phyloP scores from a whole-genome alignment of 2,888 invertebrate species.

The Lithophane ornitopus region DNA sequence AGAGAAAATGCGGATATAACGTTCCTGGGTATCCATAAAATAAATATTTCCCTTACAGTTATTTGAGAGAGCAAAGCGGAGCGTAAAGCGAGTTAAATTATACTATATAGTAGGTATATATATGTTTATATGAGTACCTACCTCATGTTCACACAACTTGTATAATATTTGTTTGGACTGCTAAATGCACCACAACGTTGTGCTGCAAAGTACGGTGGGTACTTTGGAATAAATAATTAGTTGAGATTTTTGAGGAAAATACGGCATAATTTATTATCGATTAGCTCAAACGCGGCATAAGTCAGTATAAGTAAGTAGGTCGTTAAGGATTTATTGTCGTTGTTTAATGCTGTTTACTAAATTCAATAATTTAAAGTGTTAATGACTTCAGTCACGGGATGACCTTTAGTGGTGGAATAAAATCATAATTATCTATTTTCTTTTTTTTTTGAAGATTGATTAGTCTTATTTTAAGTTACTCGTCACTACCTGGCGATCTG shows the following conservation, averaged over 20 bases:
- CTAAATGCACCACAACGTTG: background rate
- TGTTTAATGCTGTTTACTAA: background rate
- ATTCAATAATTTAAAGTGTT: background rate
- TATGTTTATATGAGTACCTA: conserved; percentile 11
- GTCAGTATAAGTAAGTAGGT: background rate
- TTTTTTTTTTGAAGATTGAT: too few relatives aligned
- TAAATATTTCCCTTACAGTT: conserved; percentile 63
- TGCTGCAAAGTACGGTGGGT: background rate
- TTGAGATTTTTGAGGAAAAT: background rate
- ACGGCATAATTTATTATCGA: conserved; percentile 52
- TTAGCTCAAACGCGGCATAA: conserved; percentile 34
- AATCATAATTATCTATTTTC: background rate
- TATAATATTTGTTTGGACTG: conserved; percentile 16
- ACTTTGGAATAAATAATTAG: background rate
- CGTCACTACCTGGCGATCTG: background rate
- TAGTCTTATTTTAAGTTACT: background rate
- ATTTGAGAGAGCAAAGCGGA: conserved; percentile 54
- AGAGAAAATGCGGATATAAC: conserved; percentile 57
- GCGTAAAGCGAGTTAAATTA: conserved; percentile 42
- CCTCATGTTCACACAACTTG: conserved; percentile 19
- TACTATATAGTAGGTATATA: conserved; percentile 7
- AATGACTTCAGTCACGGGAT: background rate
- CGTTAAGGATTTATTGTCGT: conserved; percentile 10
- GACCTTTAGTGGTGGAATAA: background rate
- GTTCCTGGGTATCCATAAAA: conserved; percentile 59